phyloP scores from a whole-genome alignment of 2,888 invertebrate species.

The Meteorus colon region DNA sequence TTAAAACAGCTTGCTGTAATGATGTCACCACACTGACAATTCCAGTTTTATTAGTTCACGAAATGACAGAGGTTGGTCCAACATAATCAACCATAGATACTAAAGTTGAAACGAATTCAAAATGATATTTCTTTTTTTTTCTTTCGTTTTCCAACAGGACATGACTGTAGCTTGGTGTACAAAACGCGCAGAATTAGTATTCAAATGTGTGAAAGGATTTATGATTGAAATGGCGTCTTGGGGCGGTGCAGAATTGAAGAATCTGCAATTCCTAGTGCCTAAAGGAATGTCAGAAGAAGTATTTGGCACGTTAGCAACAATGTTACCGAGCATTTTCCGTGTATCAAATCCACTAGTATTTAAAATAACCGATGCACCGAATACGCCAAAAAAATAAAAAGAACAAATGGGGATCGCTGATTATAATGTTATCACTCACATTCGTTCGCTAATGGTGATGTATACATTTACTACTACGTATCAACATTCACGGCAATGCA shows the following conservation, averaged over 20 bases:
- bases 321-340: slow-evolving; percentile 94
- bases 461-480: slow-evolving; percentile 14
- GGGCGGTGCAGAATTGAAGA: slow-evolving; percentile 92
- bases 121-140: slow-evolving; percentile 4
- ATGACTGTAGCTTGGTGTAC: slow-evolving; percentile 98
- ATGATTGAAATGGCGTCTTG: slow-evolving; percentile 98
- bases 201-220: slow-evolving; percentile 99
- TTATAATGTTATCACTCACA: neutral
- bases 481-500: neutral
- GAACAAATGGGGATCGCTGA: neutral
- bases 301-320: slow-evolving; percentile 86
- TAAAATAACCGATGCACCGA: slow-evolving; percentile 75
- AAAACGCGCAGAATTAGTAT: slow-evolving; percentile 95
- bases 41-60: slow-evolving; percentile 93
- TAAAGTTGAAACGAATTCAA: slow-evolving; percentile 5
- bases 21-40: slow-evolving; percentile 95
- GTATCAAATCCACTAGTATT: slow-evolving; percentile 94
- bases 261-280: slow-evolving; percentile 89
- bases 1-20: slow-evolving; percentile 95
- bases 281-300: slow-evolving; percentile 88
- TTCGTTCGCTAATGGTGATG: neutral
- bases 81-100: slow-evolving; percentile 6
- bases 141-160: slow-evolving; percentile 76
- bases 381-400: slow-evolving; percentile 69
- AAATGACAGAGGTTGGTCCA: slow-evolving; percentile 89